Percentiles rank a stretch among this genome's conserved stretches.
phyloP scores from a whole-genome alignment of 2,888 invertebrate genomes.

The Ethmia dodecea region DNA sequence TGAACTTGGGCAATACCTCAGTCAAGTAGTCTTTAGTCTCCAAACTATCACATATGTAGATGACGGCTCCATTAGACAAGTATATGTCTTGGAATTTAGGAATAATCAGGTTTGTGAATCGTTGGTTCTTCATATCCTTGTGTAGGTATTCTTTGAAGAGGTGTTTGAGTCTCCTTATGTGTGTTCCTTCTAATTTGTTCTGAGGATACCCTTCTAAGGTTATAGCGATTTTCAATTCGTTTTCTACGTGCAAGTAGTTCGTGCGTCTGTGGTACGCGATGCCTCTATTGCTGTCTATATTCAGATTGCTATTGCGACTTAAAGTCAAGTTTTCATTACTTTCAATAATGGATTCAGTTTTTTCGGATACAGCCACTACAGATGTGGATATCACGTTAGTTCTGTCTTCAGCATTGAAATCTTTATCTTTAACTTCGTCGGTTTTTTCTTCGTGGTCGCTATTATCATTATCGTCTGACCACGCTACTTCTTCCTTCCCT shows the following conservation, averaged over 20 bases:
- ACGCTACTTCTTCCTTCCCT: constrained; percentile 44
- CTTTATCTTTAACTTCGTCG: constrained; percentile 13
- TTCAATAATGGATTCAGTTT: constrained; percentile 45
- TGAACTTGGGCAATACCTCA: constrained; percentile 54
- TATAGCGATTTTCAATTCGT: constrained; percentile 59
- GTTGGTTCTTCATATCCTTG: constrained; percentile 57
- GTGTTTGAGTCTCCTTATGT: constrained; percentile 56
- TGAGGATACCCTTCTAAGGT: constrained; percentile 60
- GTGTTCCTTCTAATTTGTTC: constrained; percentile 60
- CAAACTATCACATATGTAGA: constrained; percentile 65
- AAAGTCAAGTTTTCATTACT: constrained; percentile 45
- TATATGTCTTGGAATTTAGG: constrained; percentile 66
- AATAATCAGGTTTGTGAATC: constrained; percentile 53
- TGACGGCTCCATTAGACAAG: constrained; percentile 62
- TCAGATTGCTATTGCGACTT: constrained; percentile 44
- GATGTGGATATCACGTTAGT: constrained; percentile 27
- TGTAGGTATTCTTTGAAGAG: constrained; percentile 61
- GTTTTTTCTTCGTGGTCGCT: constrained; percentile 24
- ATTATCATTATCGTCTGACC: constrained; percentile 41
- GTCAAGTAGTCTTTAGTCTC: constrained; percentile 63
- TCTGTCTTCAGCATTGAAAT: not conserved
- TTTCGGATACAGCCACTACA: constrained; percentile 41
- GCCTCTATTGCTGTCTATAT: constrained; percentile 61
- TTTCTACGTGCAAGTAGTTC: constrained; percentile 61
- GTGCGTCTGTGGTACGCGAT: constrained; percentile 65